Conservation (phyloP, 1,140 invertebrate genomes). For the Drosophila erecta region DNA sequence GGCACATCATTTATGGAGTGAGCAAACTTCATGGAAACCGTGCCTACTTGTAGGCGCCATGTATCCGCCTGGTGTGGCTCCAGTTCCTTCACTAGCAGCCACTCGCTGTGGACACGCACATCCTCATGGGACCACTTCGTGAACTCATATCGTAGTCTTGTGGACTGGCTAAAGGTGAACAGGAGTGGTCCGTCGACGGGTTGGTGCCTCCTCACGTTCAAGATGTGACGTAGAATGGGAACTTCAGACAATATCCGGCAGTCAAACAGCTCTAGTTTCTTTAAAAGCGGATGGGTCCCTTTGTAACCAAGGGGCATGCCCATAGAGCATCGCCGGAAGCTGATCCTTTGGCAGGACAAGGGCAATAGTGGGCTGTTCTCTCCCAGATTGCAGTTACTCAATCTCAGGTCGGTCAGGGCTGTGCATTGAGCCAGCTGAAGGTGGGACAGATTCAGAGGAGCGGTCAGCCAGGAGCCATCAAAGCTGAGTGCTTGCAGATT, state of each 20-base stretch:
- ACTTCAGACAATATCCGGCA: conserved; percentile 1
- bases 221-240: conserved; percentile 1
- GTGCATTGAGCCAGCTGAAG: conserved; percentile 43
- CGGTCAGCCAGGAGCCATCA: conserved; percentile 44
- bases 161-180: conserved; percentile 22
- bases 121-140: conserved; percentile 13
- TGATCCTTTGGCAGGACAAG: conserved; percentile 25
- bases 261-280: conserved; percentile 28
- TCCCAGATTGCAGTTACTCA: conserved; percentile 48
- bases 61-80: background rate
- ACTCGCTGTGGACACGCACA: background rate
- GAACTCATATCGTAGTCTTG: conserved; percentile 30
- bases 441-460: conserved; percentile 22
- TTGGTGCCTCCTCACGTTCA: conserved; percentile 7
- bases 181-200: background rate
- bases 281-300: conserved; percentile 7
- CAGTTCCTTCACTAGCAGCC: conserved; percentile 37
- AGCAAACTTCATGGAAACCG: conserved; percentile 50
- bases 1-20: conserved; percentile 20
- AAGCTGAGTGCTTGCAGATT: conserved; percentile 28
- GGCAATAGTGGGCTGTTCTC: conserved; percentile 19
- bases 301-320: background rate
- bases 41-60: conserved; percentile 29
- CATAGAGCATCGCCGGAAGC: conserved; percentile 30
- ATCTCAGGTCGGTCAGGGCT: conserved; percentile 32